Evolutionary conservation across 1,140 invertebrate genomes (phyloP).

Genomic region (Macrosteles quadrilineatus): DNA sequence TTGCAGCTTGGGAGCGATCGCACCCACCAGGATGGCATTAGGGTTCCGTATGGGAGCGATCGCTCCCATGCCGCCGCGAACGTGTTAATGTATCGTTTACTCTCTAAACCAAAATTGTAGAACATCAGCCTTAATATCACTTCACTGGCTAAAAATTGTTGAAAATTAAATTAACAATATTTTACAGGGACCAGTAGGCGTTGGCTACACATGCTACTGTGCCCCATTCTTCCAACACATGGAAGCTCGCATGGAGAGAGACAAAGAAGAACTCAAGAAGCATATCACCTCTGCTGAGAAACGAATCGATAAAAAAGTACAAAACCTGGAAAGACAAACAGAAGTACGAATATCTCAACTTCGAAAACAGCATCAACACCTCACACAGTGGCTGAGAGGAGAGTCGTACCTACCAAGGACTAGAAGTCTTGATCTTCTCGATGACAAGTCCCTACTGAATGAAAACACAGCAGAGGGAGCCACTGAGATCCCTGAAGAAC

Average conservation of each 20-base stretch:
- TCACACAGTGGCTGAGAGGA: constrained; percentile 65
- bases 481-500: background rate
- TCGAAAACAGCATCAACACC: constrained; percentile 62
- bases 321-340: constrained; percentile 74
- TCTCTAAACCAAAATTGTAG: too few species aligned
- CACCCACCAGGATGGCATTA: too few species aligned
- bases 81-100: too few species aligned
- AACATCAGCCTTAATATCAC: too few species aligned
- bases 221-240: constrained; percentile 79
- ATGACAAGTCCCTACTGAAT: constrained; percentile 5
- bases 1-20: too few species aligned
- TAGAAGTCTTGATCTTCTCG: constrained; percentile 61
- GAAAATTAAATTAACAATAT: constrained; percentile 10
- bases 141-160: too few species aligned
- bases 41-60: too few species aligned
- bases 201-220: constrained; percentile 82
- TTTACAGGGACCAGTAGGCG: constrained; percentile 77
- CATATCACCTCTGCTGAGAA: constrained; percentile 81
- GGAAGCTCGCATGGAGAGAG: constrained; percentile 80
- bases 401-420: constrained; percentile 56
- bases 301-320: constrained; percentile 76
- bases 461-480: background rate
- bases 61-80: too few species aligned
- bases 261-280: constrained; percentile 82
- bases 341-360: constrained; percentile 74